A percentile compares a stretch with the other conserved stretches of the same genome.
phyloP scores from a whole-genome alignment of 2,113 vertebrate genomes.

The Ariopsis seemanni region DNA sequence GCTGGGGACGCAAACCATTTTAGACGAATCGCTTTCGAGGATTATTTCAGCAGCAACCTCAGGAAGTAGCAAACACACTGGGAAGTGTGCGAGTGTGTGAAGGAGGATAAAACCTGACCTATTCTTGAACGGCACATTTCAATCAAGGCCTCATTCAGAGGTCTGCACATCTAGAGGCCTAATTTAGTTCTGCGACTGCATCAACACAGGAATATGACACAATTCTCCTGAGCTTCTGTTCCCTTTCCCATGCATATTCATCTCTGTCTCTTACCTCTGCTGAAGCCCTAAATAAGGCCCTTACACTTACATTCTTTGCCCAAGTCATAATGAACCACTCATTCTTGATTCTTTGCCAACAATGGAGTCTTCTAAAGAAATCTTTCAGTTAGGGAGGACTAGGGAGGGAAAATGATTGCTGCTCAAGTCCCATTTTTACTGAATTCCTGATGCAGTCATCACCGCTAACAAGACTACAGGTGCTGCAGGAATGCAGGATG shows the following conservation, averaged over 20 bases:
- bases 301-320: neutral
- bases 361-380: slow-evolving; percentile 3
- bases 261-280: slow-evolving; percentile 5
- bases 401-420: neutral
- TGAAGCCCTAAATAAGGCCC: neutral
- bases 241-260: slow-evolving; percentile 20
- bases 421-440: neutral
- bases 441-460: slow-evolving; percentile 7
- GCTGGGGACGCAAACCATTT: slow-evolving; percentile 2
- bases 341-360: neutral
- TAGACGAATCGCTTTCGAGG: slow-evolving; percentile 39
- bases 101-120: neutral
- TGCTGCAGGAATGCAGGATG: slow-evolving; percentile 37
- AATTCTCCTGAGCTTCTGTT: slow-evolving; percentile 7
- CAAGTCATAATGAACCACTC: neutral
- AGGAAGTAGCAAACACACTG: slow-evolving; percentile 4
- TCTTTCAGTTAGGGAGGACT: neutral
- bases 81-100: neutral
- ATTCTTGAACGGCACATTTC: slow-evolving; percentile 26
- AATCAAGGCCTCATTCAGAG: slow-evolving; percentile 28
- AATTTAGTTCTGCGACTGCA: slow-evolving; percentile 27
- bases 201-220: slow-evolving; percentile 15
- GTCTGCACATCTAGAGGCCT: slow-evolving; percentile 9
- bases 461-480: slow-evolving; percentile 16
- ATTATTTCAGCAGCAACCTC: slow-evolving; percentile 41